Evolutionary conservation across 92 coral and sea anemone genomes (phyloP), one percentile per base, ranked within the genome.

Genomic region (Porites lobata): DNA sequence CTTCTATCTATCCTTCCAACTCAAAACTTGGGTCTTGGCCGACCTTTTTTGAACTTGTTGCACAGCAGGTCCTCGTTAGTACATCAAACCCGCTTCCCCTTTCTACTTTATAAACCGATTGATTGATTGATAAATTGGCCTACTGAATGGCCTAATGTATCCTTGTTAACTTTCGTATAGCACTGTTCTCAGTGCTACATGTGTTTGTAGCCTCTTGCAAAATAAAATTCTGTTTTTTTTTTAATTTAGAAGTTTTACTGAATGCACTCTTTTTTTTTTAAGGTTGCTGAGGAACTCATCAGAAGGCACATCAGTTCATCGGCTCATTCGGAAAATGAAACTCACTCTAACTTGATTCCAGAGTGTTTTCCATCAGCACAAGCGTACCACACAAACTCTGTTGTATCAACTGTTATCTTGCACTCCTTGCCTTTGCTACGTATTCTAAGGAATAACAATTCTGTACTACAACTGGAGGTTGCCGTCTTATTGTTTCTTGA

Each of bases 401-500:
- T 90, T 47, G 52, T 86, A 26, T 92, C 97, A 50, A 88, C 89
- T 50, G 79, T 94, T 75, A 86, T 65, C 82, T 82, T 93, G 83
- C 98, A 95, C 56, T 90, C 92, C 29, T 85, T 82, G 56, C 98
- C 98, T 21, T 66, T 94, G 64, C 53, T 87, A 9, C 91, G 76
- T 77, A 73, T 98, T 84, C 87, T 95, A 76, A 86, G 89, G 88
- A 87, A 88, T 59, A 71, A 65, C 14, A 19, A 57, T 66, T 90
- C 92, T 21, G 69, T 64, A 38, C 19, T 18, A 6, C 81, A 90
- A n/a, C 58, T 95, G n/a, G 83, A 80, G 64, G 87, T 71, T 78
- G 96, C 96, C 3, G 52, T 92, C 47, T 58, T 75, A 62, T n/a
- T 98, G n/a, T 93, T 92, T 61, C 89, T 95, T 17, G 99, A 98